These are phyloP conservation scores for Mythimna impura DNA, from an alignment of 2,888 invertebrate species.

Conservation along the genomic window DNA sequence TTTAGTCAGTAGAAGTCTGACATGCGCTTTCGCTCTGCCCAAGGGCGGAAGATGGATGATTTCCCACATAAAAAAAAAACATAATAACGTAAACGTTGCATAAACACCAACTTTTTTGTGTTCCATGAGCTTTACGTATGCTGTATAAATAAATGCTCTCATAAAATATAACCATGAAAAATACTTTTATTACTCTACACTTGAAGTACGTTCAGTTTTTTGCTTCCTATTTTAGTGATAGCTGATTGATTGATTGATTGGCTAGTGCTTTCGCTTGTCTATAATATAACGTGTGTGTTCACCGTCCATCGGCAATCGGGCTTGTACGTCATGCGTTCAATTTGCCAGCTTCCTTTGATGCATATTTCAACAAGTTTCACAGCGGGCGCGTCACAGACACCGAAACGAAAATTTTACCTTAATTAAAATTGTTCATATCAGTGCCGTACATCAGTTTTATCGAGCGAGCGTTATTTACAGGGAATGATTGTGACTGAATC, in stretches of 20 bases:
- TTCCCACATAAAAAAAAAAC: too few relatives aligned
- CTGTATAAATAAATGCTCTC: slow-evolving; percentile 30
- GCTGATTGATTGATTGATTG: slow-evolving; percentile 59
- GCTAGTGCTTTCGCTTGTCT: slow-evolving; percentile 60
- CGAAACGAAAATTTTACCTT: slow-evolving; percentile 71
- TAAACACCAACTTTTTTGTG: slow-evolving; percentile 44
- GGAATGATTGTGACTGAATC: slow-evolving; percentile 50
- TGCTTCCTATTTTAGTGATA: slow-evolving; percentile 44
- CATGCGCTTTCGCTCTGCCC: too few relatives aligned
- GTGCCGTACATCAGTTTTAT: slow-evolving; percentile 59
- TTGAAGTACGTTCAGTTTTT: slow-evolving; percentile 35
- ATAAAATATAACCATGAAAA: slow-evolving; percentile 45
- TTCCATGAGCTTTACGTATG: slow-evolving; percentile 22
- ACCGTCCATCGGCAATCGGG: slow-evolving; percentile 70
- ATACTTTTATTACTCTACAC: slow-evolving; percentile 48
- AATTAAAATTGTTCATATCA: slow-evolving; percentile 73
- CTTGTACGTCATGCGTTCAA: slow-evolving; percentile 74
- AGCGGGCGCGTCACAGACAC: slow-evolving; percentile 58
- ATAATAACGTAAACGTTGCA: slow-evolving; percentile 46
- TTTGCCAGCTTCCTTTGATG: slow-evolving; percentile 78
- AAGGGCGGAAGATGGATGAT: too few relatives aligned
- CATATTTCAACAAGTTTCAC: slow-evolving; percentile 79
- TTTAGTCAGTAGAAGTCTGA: too few relatives aligned
- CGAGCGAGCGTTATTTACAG: slow-evolving; percentile 53
- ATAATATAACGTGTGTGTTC: slow-evolving; percentile 59